Evolutionary conservation across 2,888 invertebrate genomes (phyloP).

Genomic region (Lordiphosa fenestrarum): DNA sequence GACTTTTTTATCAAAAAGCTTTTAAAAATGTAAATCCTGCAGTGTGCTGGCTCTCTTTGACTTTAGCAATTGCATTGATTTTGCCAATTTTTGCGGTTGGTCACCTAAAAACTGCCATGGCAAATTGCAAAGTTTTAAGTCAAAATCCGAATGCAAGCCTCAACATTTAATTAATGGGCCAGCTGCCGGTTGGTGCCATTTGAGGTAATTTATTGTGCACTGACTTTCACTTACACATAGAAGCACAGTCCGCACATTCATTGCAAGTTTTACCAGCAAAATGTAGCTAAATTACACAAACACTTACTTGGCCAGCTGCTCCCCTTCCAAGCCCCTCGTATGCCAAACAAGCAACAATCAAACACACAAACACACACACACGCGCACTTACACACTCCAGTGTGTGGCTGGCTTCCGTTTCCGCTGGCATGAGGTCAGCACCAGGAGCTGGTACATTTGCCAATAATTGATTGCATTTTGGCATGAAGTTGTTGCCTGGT

Average conservation of each 20-base stretch:
- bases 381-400: no score
- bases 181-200: conserved; percentile 8
- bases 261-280: conserved; percentile 56
- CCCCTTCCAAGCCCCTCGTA: no score
- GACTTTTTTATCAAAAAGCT: no score
- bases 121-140: conserved; percentile 6
- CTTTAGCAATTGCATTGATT: conserved; percentile 7
- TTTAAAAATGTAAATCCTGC: no score
- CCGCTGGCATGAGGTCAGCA: conserved; percentile 51
- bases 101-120: no score
- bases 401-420: conserved; percentile 46
- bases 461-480: conserved; percentile 68
- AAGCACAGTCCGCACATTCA: conserved; percentile 39
- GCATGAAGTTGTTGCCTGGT: conserved; percentile 55
- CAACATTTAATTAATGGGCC: conserved; percentile 44
- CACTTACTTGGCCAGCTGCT: conserved; percentile 17
- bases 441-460: conserved; percentile 48
- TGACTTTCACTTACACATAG: neutral
- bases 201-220: conserved; percentile 37
- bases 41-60: conserved; percentile 5
- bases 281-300: conserved; percentile 36
- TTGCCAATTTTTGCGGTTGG: neutral
- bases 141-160: conserved; percentile 10
- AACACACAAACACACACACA: conserved; percentile 10
- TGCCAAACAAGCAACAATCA: conserved; percentile 37